phyloP scores from a whole-genome alignment of 2,113 vertebrate species.

The Struthidea cinerea region DNA sequence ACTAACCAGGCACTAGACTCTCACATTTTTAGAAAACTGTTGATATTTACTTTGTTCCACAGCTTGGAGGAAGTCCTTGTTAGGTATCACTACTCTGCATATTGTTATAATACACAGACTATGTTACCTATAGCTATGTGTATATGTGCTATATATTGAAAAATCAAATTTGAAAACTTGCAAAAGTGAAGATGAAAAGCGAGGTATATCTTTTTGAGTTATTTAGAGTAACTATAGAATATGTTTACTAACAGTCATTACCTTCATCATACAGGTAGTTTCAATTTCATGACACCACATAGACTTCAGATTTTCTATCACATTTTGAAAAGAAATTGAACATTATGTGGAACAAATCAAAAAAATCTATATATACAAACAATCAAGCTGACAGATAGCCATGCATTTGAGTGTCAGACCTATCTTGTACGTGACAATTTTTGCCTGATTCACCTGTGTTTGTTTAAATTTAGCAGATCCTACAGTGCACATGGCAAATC shows the following conservation, averaged over 20 bases:
- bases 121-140: background rate
- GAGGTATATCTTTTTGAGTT: background rate
- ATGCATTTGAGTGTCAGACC: background rate
- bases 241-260: background rate
- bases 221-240: background rate
- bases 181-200: background rate
- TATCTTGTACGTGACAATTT: background rate
- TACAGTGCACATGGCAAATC: background rate
- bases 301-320: background rate
- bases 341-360: background rate
- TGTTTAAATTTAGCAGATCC: background rate
- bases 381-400: background rate
- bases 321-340: background rate
- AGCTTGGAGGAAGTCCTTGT: background rate
- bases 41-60: background rate
- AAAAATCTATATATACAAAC: background rate
- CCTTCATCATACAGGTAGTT: background rate
- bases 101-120: background rate
- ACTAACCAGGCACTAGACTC: background rate
- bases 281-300: background rate
- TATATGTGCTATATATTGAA: background rate
- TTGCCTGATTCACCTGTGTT: background rate
- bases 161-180: background rate
- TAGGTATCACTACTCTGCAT: background rate
- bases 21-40: background rate